Evolutionary conservation across 2,113 vertebrate genomes (phyloP), one percentile per base, ranked within the genome.

Genomic region (Strigops habroptila): DNA sequence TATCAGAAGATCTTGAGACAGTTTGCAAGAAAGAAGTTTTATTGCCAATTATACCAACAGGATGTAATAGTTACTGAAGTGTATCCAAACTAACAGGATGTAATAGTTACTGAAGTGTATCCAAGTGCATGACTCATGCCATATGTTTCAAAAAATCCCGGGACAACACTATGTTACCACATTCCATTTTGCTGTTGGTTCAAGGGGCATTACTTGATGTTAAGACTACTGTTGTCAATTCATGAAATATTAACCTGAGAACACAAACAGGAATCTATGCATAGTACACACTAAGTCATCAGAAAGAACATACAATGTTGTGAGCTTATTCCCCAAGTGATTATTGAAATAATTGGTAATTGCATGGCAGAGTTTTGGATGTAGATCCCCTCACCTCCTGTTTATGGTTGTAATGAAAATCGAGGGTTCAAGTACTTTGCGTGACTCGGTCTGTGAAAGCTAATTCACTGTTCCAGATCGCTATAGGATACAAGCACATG

Each of bases 231-330:
- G 9, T 12, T 35, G 9, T 39, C 75, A 84, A 39, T 84, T 88
- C 70, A 82, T 71, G 64, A 91, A 96, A 86, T 27, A 79, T 91
- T 92, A 95, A 95, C 69, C 27, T 62, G 27, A 68, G 48, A 64
- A 78, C 21, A 78, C 55, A 76, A 93, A 37, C 8, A 48, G 19
- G 16, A 90, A 49, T 86, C 48, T 73, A 71, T 74, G 93, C 48
- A 22, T 25, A 60, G 51, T 5, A 12, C 21, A 74, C 22, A 37
- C 6, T 67, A 74, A 81, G 16, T 31, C 35, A 27, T 55, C 3
- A 0, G 43, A n/a, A 92, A 90, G 9, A 86, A 43, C 3, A 14
- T 57, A 55, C 8, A 25, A 53, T 82, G 8, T 35, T 1, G 0
- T 43, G 5, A 49, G 30, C 4, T 70, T 88, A 70, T 67, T 84